Percentiles rank a stretch among this genome's conserved stretches.
phyloP scores from a whole-genome alignment of 2,113 vertebrate genomes.

The Percina caprodes region DNA sequence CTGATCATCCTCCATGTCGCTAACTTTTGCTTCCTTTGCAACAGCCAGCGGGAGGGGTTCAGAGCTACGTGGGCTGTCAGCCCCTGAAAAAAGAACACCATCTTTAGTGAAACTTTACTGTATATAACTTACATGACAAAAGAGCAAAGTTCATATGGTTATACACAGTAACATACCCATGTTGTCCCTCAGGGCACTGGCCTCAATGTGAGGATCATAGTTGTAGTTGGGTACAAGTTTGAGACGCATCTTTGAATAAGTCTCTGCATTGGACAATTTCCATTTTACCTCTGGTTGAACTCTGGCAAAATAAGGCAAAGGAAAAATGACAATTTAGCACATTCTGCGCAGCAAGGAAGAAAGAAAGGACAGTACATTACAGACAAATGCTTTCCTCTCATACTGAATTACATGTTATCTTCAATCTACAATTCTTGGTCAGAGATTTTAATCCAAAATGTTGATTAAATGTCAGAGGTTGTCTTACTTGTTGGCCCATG shows the following conservation, averaged over 20 bases:
- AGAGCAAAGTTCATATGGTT: background rate
- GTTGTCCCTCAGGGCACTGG: conserved; percentile 96
- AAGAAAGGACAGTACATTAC: background rate
- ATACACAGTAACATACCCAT: conserved; percentile 84
- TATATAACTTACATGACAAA: background rate
- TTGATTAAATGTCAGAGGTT: background rate
- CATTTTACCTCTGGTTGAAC: conserved; percentile 85
- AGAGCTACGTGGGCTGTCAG: conserved; percentile 85
- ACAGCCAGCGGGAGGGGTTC: conserved; percentile 90
- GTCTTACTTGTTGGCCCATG: conserved; percentile 91
- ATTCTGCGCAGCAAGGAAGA: background rate
- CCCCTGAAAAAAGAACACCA: conserved; percentile 80
- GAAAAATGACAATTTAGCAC: background rate
- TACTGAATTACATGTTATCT: background rate
- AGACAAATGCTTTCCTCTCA: background rate
- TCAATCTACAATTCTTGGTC: background rate
- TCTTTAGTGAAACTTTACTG: background rate
- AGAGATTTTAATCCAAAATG: background rate
- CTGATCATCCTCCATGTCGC: conserved; percentile 92
- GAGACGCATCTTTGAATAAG: conserved; percentile 96
- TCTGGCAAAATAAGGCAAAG: conserved; percentile 54
- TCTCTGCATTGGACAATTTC: conserved; percentile 93
- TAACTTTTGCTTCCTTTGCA: conserved; percentile 97
- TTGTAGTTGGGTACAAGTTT: conserved; percentile 96
- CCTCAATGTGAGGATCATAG: conserved; percentile 90